Evolutionary conservation across 2,888 invertebrate species (phyloP).

Genomic region (Phlogophora meticulosa): DNA sequence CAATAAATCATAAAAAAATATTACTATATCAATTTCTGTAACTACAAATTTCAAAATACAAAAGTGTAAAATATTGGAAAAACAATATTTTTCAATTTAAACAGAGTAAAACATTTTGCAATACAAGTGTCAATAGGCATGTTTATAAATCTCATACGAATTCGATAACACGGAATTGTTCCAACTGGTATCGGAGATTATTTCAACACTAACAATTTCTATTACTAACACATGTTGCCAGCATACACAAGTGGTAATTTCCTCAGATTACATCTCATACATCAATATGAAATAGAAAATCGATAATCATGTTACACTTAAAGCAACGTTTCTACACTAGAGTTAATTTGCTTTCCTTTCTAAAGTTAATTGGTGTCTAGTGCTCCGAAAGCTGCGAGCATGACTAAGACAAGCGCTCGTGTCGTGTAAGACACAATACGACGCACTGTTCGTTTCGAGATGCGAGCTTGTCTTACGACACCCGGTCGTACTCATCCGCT

Average conservation of each 20-base stretch:
- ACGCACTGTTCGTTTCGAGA: conserved; percentile 58
- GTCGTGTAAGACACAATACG: conserved; percentile 49
- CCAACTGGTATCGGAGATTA: conserved; percentile 62
- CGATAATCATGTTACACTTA: conserved; percentile 45
- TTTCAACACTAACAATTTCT: conserved; percentile 64
- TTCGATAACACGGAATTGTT: conserved; percentile 62
- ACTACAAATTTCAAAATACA: conserved; percentile 42
- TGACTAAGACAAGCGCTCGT: conserved; percentile 63
- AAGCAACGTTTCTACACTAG: conserved; percentile 21
- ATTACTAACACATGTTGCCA: conserved; percentile 58
- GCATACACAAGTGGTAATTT: conserved; percentile 55
- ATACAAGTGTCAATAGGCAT: conserved; percentile 61
- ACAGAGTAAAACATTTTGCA: conserved; percentile 47
- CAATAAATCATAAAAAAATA: conserved; percentile 47
- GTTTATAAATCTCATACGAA: conserved; percentile 61
- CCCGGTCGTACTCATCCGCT: conserved; percentile 74
- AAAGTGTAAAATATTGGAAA: conserved; percentile 36
- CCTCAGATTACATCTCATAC: conserved; percentile 56
- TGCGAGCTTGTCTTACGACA: conserved; percentile 74
- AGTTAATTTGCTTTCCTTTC: conserved; percentile 48
- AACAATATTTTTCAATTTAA: conserved; percentile 51
- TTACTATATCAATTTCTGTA: conserved; percentile 33
- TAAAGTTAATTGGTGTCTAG: conserved; percentile 38
- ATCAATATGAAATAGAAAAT: conserved; percentile 59
- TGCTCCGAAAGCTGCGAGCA: conserved; percentile 49